Evolutionary conservation across 2,888 invertebrate species (phyloP).

Genomic region (Prenolepis imparis): DNA sequence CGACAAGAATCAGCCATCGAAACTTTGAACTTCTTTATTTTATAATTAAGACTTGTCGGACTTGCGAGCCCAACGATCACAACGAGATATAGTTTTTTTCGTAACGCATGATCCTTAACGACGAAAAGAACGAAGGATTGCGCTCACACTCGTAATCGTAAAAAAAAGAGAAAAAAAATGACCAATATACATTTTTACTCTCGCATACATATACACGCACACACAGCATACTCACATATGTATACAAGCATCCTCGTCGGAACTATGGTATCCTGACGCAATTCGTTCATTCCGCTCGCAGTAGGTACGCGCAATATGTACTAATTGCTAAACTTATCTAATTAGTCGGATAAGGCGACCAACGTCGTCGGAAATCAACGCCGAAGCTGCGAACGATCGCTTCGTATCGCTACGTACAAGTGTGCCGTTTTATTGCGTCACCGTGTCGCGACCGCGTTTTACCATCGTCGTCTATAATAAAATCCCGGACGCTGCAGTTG

Average conservation of each 20-base stretch:
- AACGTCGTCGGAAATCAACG: conserved; percentile 14
- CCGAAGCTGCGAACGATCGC: conserved; percentile 21
- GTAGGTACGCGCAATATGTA: conserved; percentile 53
- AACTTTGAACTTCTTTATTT: conserved; percentile 80
- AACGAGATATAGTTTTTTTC: conserved; percentile 81
- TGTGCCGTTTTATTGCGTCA: conserved; percentile 66
- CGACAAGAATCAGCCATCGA: conserved; percentile 55
- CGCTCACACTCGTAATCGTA: conserved; percentile 48
- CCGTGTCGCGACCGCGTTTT: conserved; percentile 34
- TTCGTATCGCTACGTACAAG: conserved; percentile 35
- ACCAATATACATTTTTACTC: conserved; percentile 59
- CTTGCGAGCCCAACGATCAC: conserved; percentile 79
- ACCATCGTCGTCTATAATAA: conserved; percentile 23
- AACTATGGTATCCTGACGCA: conserved; percentile 59
- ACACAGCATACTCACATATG: neutral
- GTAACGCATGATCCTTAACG: conserved; percentile 75
- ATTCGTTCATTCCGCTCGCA: conserved; percentile 40
- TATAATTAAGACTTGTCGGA: conserved; percentile 80
- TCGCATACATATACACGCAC: conserved; percentile 28
- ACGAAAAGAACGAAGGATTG: conserved; percentile 66
- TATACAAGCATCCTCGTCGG: conserved; percentile 45
- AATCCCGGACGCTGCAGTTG: conserved; percentile 50
- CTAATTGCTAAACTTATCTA: conserved; percentile 65
- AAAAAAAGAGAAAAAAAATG: conserved; percentile 49
- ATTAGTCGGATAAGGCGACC: conserved; percentile 58